Percentiles rank a stretch among this genome's conserved stretches.
phyloP scores from a whole-genome alignment of 2,888 invertebrate genomes.

The Orthonevra nobilis region DNA sequence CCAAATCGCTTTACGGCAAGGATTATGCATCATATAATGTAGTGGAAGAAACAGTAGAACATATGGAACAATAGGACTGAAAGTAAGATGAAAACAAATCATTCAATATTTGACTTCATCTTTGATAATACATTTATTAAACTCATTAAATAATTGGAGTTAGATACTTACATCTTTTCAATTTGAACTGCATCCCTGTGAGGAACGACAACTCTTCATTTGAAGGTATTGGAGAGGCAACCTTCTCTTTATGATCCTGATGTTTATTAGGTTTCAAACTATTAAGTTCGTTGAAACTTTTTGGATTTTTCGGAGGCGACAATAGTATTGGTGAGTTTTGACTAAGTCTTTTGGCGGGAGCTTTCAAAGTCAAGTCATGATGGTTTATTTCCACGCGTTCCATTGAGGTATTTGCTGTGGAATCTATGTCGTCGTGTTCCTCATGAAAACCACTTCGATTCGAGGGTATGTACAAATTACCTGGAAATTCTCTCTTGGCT shows the following conservation, averaged over 20 bases:
- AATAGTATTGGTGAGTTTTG: conserved; percentile 3
- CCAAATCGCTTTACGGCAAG: too few species aligned
- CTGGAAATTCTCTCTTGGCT: conserved; percentile 80
- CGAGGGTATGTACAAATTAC: conserved; percentile 75
- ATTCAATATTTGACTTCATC: too few species aligned
- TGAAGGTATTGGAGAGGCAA: conserved; percentile 26
- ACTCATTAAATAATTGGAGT: too few species aligned
- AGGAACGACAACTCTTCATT: conserved; percentile 71
- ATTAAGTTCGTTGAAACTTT: not conserved
- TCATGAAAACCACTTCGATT: conserved; percentile 18
- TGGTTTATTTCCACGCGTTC: conserved; percentile 29
- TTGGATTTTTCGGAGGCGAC: conserved; percentile 28
- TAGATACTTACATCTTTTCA: conserved; percentile 87
- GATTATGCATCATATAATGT: too few species aligned
- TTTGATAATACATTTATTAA: too few species aligned
- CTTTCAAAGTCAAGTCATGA: conserved; percentile 18
- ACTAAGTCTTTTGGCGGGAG: conserved; percentile 3
- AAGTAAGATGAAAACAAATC: too few species aligned
- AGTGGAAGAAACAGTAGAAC: too few species aligned
- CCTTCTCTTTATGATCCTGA: conserved; percentile 67
- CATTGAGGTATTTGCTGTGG: conserved; percentile 22
- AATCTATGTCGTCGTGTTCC: conserved; percentile 72
- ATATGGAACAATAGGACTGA: too few species aligned
- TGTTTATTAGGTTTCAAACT: conserved; percentile 71
- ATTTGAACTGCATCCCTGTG: conserved; percentile 85